A percentile compares a stretch with the other conserved stretches of the same genome.
phyloP scores from a whole-genome alignment of 2,797 vertebrate species.

The Antrozous pallidus region DNA sequence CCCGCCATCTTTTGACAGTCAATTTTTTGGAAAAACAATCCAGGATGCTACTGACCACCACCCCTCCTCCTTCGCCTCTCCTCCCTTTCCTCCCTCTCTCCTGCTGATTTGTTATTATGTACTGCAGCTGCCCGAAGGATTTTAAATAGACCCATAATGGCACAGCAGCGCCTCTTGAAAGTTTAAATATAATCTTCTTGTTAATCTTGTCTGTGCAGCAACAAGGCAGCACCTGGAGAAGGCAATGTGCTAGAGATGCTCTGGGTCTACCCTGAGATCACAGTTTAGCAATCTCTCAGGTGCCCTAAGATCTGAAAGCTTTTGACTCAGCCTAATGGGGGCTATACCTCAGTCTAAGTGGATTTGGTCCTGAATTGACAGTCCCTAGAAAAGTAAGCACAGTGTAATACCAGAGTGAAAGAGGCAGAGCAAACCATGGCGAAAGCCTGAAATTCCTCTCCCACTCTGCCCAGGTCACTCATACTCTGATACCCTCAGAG shows the following conservation, averaged over 20 bases:
- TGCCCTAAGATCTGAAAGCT: conserved; percentile 36
- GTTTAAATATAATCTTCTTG: conserved; percentile 85
- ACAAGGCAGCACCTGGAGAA: conserved; percentile 78
- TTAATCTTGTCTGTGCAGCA: conserved; percentile 80
- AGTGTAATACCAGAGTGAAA: not conserved
- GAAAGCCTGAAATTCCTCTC: not conserved
- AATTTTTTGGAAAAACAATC: conserved; percentile 71
- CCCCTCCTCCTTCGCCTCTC: conserved; percentile 34
- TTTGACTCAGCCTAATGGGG: not conserved
- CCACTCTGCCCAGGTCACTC: not conserved
- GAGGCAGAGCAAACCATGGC: fast-evolving
- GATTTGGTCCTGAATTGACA: conserved; percentile 11
- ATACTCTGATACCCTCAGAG: not conserved
- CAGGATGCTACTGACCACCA: conserved; percentile 59
- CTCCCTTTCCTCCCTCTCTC: conserved; percentile 72
- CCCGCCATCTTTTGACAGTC: conserved; percentile 73
- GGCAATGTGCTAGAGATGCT: conserved; percentile 64
- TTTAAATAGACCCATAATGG: conserved; percentile 85
- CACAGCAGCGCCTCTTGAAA: conserved; percentile 84
- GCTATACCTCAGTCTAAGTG: conserved; percentile 47
- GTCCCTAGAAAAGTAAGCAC: not conserved
- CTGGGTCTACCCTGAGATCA: conserved; percentile 39
- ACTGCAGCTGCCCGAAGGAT: conserved; percentile 84
- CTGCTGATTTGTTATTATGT: conserved; percentile 84
- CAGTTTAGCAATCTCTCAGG: conserved; percentile 44